Evolutionary conservation across 2,888 invertebrate genomes (phyloP).

Genomic region (Pseudanteris insignis): DNA sequence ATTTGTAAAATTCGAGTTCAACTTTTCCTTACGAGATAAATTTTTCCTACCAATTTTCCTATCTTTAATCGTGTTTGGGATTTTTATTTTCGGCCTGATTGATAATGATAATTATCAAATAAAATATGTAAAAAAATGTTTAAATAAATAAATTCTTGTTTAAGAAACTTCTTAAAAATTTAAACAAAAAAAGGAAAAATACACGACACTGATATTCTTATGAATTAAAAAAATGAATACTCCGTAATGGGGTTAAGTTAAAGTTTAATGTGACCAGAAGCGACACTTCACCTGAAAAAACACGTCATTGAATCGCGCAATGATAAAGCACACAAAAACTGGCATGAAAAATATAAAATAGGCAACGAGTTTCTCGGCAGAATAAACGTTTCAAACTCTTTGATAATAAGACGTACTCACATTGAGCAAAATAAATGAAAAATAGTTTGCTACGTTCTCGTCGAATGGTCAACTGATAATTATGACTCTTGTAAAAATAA

Average conservation of each 20-base stretch:
- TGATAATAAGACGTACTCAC: not conserved
- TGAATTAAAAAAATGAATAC: not conserved
- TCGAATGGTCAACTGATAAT: not conserved
- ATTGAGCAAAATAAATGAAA: no score
- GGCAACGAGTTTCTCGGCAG: not conserved
- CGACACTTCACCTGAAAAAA: conserved; percentile 12
- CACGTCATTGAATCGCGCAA: conserved; percentile 1
- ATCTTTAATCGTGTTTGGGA: no score
- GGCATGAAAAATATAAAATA: not conserved
- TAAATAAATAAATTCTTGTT: not conserved
- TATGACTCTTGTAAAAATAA: no score
- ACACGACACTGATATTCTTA: not conserved
- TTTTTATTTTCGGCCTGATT: no score
- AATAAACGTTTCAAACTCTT: not conserved
- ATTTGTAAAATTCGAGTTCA: no score
- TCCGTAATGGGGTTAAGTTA: conserved; percentile 19
- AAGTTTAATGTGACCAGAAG: conserved; percentile 15
- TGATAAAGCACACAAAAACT: conserved; percentile 2
- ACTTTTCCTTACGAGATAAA: no score
- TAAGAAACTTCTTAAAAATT: no score
- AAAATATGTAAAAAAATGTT: no score
- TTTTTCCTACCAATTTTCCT: no score
- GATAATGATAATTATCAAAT: no score
- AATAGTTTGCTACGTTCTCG: not conserved
- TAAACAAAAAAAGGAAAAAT: no score